A percentile compares a stretch with the other conserved stretches of the same genome.
These are phyloP conservation scores for Brachionus angularis DNA, from an alignment of 1,140 invertebrate species.

Conservation along the genomic window DNA sequence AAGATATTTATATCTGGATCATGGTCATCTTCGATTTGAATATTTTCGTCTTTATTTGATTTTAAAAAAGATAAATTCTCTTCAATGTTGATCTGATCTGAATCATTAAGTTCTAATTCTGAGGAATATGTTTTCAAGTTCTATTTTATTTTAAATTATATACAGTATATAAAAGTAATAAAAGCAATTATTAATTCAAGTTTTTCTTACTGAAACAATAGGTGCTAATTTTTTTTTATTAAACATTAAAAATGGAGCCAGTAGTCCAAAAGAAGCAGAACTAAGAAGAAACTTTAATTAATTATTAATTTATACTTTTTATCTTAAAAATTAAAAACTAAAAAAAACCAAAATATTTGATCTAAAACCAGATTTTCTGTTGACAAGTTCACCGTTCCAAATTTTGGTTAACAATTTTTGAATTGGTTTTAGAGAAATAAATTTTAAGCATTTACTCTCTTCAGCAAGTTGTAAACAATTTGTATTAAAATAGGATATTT, in stretches of 20 bases:
- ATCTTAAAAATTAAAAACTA: background rate
- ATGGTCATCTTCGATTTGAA: too few relatives aligned
- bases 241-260: conserved; percentile 36
- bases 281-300: conserved; percentile 6
- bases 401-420: conserved; percentile 41
- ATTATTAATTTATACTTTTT: background rate
- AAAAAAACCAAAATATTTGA: background rate
- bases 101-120: too few relatives aligned
- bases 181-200: conserved; percentile 11
- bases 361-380: conserved; percentile 23
- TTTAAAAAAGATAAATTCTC: too few relatives aligned
- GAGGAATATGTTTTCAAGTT: too few relatives aligned
- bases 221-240: too few relatives aligned
- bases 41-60: too few relatives aligned
- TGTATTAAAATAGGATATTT: conserved; percentile 36
- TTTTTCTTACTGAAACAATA: conserved; percentile 35
- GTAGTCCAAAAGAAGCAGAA: conserved; percentile 17
- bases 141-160: too few relatives aligned
- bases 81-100: too few relatives aligned
- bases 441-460: conserved; percentile 31
- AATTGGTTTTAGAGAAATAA: conserved; percentile 12
- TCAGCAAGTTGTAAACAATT: conserved; percentile 35
- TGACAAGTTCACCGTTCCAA: conserved; percentile 41
- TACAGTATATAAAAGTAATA: too few relatives aligned
- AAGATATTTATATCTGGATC: too few relatives aligned